Conservation (phyloP, 2,113 vertebrate genomes). For the Conger conger region DNA sequence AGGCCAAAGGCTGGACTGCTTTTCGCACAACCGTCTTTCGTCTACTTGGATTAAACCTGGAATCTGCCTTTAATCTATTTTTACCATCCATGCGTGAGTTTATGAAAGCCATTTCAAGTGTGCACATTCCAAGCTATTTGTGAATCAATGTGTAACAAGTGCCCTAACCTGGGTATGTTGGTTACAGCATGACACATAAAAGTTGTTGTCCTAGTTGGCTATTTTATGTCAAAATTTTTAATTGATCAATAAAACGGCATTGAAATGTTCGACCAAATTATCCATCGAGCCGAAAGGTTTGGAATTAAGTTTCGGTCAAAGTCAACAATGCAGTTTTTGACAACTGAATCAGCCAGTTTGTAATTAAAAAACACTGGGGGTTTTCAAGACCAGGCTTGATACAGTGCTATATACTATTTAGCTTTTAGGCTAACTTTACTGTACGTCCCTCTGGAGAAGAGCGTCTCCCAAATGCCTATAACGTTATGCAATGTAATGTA, state of each 20-base stretch:
- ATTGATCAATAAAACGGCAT: too few species aligned
- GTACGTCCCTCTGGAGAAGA: too few species aligned
- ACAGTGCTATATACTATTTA: too few species aligned
- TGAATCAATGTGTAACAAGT: constrained; percentile 41
- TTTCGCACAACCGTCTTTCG: constrained; percentile 46
- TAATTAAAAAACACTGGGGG: background rate
- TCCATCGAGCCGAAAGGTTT: too few species aligned
- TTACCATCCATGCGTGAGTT: constrained; percentile 40
- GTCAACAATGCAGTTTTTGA: background rate
- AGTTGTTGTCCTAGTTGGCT: background rate
- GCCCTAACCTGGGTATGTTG: constrained; percentile 31
- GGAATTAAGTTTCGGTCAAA: background rate
- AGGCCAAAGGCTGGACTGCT: constrained; percentile 31
- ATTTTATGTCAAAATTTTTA: background rate
- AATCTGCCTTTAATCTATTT: constrained; percentile 60
- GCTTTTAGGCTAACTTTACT: too few species aligned
- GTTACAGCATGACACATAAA: background rate
- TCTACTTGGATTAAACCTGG: constrained; percentile 52
- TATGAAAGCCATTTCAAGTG: constrained; percentile 55
- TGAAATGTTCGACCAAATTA: too few species aligned
- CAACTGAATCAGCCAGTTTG: background rate
- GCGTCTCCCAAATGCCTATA: too few species aligned
- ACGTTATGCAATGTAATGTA: too few species aligned
- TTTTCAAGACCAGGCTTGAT: too few species aligned
- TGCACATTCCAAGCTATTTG: constrained; percentile 63